phyloP scores from a whole-genome alignment of 2,888 invertebrate species.

The Mycalesis mineus region DNA sequence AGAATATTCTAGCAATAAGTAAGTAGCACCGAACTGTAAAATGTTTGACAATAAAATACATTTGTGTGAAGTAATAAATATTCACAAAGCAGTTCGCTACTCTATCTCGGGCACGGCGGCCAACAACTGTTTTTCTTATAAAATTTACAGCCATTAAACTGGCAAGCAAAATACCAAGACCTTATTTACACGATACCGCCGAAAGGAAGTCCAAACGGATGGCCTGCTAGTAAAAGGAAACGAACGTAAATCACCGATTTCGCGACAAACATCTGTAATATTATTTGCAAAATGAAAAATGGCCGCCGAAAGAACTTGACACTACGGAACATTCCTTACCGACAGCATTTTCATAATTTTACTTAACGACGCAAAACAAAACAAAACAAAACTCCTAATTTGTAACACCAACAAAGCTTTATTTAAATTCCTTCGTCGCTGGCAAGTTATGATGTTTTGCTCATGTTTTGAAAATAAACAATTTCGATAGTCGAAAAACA shows the following conservation, averaged over 20 bases:
- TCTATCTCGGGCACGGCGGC: conserved; percentile 25
- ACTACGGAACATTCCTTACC: conserved; percentile 41
- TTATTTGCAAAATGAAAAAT: conserved; percentile 56
- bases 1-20: not conserved
- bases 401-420: conserved; percentile 44
- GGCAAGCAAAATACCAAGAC: conserved; percentile 60
- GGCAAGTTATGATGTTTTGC: conserved; percentile 42
- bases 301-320: conserved; percentile 34
- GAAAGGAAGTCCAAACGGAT: conserved; percentile 66
- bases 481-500: conserved; percentile 52
- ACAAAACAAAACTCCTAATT: conserved; percentile 48
- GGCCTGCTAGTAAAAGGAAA: conserved; percentile 55
- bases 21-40: not conserved
- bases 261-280: conserved; percentile 61
- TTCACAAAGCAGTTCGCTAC: conserved; percentile 42
- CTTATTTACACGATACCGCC: conserved; percentile 66
- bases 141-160: conserved; percentile 65
- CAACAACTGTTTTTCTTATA: conserved; percentile 47
- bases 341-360: conserved; percentile 52
- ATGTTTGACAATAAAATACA: conserved; percentile 5
- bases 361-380: conserved; percentile 43
- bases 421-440: conserved; percentile 44
- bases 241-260: conserved; percentile 68
- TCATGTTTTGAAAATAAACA: conserved; percentile 53
- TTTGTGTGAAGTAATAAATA: conserved; percentile 40